Evolutionary conservation across 2,113 vertebrate genomes (phyloP).

Genomic region (Aix galericulata): DNA sequence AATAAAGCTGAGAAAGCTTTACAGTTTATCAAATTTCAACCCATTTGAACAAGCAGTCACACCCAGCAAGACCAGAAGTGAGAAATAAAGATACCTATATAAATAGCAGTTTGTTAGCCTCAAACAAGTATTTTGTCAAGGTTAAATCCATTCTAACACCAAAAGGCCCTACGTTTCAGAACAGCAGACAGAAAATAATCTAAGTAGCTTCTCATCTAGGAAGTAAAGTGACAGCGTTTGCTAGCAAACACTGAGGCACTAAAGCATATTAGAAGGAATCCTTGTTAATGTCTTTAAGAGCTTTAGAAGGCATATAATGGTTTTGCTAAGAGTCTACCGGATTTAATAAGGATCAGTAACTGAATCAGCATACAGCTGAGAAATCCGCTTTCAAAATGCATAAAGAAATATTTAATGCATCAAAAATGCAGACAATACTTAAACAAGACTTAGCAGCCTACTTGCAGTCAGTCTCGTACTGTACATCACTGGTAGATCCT

Average conservation of each 20-base stretch:
- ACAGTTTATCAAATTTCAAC: neutral
- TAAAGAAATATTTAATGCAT: neutral
- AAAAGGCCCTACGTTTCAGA: neutral
- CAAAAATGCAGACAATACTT: neutral
- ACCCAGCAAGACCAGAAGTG: neutral
- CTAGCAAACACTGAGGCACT: neutral
- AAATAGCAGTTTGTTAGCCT: neutral
- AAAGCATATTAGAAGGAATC: conserved; percentile 16
- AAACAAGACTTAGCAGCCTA: neutral
- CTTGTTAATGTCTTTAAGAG: neutral
- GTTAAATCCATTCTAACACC: neutral
- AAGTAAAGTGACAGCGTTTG: neutral
- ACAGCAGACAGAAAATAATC: neutral
- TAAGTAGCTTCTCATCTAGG: neutral
- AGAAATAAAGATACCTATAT: neutral
- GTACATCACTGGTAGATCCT: neutral
- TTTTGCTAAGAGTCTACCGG: neutral
- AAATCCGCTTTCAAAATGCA: neutral
- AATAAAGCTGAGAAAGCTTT: neutral
- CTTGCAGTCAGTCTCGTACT: neutral
- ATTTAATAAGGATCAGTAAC: conserved; percentile 45
- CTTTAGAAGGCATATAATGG: neutral
- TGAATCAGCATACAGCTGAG: neutral
- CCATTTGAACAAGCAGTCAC: neutral
- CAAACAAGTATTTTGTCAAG: neutral